Base-by-base conservation (phyloP, 1,140 invertebrate species). In the Heliconius melpomene region DNA sequence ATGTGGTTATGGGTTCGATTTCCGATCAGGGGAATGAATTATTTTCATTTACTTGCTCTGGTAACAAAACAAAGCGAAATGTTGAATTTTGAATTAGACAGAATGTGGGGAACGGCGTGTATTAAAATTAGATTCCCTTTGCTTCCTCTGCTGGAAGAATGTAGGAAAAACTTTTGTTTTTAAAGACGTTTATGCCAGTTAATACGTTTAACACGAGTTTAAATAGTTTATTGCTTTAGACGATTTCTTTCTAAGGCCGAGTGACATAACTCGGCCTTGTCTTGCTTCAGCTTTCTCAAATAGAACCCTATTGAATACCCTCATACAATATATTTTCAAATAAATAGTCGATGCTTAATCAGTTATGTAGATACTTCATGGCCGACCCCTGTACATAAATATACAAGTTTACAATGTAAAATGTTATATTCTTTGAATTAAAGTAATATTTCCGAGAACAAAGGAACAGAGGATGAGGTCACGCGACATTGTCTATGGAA, bases 391-490 rank as follows among this genome's bases (percentile, higher is more conserved):
- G 23, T 57, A 57, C 54, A 26, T 66, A 66, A 66, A 66, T 29
- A 66, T 66, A 66, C 23, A 66, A 66, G 3, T 66, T 66, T 66
- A 66, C 23, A 66, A 66, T 66, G 26, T 9, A 66, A 66, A 66
- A 66, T 66, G 23, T 29, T 66, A 72, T 72, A 72, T 72, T 72
- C 20, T n/a, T 72, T 32, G 50, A 26, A 75, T 75, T 57, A 32
- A 75, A 75, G 74, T 32, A 13, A 54, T 75, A 54, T 18, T 57
- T 75, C 26, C 36, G 52, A 32, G 74, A 75, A 75, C 74, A 75
- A 75, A 75, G 52, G 26, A 57, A 75, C 50, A 32, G 50, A 32
- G 54, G 50, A 75, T 13, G 54, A 29, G 54, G 74, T 75, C 74
- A 54, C 54, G 54, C 74, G 50, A 66, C 60, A 66, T 66, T 66